Percentiles rank a stretch among this genome's conserved stretches.
phyloP scores from a whole-genome alignment of 2,113 vertebrate species.

The Chloebia gouldiae region DNA sequence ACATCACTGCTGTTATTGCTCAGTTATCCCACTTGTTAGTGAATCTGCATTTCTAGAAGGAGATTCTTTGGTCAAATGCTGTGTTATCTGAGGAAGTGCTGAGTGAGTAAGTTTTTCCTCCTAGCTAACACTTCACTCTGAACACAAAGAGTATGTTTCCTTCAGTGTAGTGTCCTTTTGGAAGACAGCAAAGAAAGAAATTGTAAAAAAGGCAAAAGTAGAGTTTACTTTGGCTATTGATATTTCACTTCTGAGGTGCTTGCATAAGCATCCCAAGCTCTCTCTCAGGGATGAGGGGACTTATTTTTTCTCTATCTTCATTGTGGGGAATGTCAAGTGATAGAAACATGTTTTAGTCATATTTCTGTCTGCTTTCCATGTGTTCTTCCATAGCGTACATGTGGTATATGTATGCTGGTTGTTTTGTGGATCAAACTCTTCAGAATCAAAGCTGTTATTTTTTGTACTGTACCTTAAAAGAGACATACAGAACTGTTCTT shows the following conservation, averaged over 20 bases:
- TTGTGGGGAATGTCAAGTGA: neutral
- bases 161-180: neutral
- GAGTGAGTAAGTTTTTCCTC: neutral
- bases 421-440: neutral
- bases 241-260: neutral
- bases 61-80: neutral
- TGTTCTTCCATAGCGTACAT: neutral
- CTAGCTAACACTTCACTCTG: neutral
- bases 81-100: slow-evolving; percentile 3
- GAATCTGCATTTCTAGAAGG: slow-evolving; percentile 4
- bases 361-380: neutral
- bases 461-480: neutral
- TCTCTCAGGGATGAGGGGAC: neutral
- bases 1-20: neutral
- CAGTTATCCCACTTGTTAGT: neutral
- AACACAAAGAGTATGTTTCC: neutral
- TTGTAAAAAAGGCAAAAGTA: neutral
- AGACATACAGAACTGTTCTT: slow-evolving; percentile 25
- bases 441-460: neutral
- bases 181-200: neutral
- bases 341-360: slow-evolving; percentile 27
- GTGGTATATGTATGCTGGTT: neutral
- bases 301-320: neutral
- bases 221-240: neutral
- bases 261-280: neutral